phyloP scores from a whole-genome alignment of 2,888 invertebrate genomes.

The Oscheius sp. region DNA sequence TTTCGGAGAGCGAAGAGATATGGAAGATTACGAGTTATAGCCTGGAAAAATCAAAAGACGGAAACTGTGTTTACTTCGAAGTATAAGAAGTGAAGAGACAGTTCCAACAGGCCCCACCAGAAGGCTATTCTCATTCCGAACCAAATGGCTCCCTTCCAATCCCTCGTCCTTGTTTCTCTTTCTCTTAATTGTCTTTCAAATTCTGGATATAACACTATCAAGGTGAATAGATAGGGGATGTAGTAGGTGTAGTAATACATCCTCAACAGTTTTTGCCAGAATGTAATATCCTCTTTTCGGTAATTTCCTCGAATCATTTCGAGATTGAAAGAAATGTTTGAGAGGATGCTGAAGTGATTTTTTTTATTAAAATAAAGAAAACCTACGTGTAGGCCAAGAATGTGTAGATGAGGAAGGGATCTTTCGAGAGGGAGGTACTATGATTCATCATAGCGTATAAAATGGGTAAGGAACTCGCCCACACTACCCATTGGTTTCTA shows the following conservation, averaged over 20 bases:
- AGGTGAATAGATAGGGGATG: slow-evolving; percentile 71
- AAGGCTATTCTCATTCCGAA: slow-evolving; percentile 67
- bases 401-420: slow-evolving; percentile 70
- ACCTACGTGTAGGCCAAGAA: slow-evolving; percentile 68
- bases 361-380: neutral
- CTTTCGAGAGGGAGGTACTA: slow-evolving; percentile 40
- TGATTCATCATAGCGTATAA: slow-evolving; percentile 66
- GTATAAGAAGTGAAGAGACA: slow-evolving; percentile 71
- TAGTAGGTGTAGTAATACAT: slow-evolving; percentile 72
- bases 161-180: slow-evolving; percentile 34
- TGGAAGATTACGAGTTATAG: slow-evolving; percentile 62
- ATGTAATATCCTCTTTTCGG: slow-evolving; percentile 34
- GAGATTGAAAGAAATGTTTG: slow-evolving; percentile 70
- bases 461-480: slow-evolving; percentile 65
- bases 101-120: slow-evolving; percentile 70
- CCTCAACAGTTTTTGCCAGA: slow-evolving; percentile 23
- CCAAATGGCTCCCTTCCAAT: slow-evolving; percentile 26
- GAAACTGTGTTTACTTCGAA: slow-evolving; percentile 52
- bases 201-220: slow-evolving; percentile 71
- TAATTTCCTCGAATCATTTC: slow-evolving; percentile 53
- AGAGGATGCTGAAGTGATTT: slow-evolving; percentile 68
- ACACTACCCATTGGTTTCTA: slow-evolving; percentile 54
- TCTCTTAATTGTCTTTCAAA: slow-evolving; percentile 64
- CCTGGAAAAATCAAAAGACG: slow-evolving; percentile 23
- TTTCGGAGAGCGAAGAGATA: slow-evolving; percentile 57